Base-by-base conservation (phyloP, 2,888 invertebrate species). In the Dasysyrphus albostriatus region DNA sequence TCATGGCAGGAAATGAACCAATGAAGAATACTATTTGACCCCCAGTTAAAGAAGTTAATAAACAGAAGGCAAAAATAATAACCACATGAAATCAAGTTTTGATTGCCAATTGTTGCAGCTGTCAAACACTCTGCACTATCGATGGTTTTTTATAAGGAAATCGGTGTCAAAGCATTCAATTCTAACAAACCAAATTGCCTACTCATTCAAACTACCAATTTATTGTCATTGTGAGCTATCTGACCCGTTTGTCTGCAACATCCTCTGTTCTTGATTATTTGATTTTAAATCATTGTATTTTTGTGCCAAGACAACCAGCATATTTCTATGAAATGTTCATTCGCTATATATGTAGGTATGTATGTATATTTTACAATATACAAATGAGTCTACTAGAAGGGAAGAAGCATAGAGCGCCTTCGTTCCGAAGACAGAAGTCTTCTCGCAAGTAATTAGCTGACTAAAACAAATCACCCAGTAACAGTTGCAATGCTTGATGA, bases 381-480 rank as follows among this genome's bases (percentile, higher is more conserved):
- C 54, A 51, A 69, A 54, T 39, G n/a, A 42, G 54, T 54, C 39
- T 47, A 9, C n/a, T n/a, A 44, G 5, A 32, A 7, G 19, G 3
- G 19, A 39, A 37, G 9, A 39, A 14, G 14, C 14, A 8, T 2
- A 14, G 14, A n/a, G 61, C 47, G 47, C 16, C 24, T 24, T 61
- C 59, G 42, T 61, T 39, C 24, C 19, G 24, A 39, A 24, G 34
- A 58, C 34, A 67, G 32, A 75, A 49, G 14, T 32, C 72, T 56
- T 19, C 58, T 67, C 74, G 67, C 65, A 67, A 51, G 69, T 69
- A 81, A 75, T 75, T 76, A 75, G 75, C 76, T 69, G 69, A 81
- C 42, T 69, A 51, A 75, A 75, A 79, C 79, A 74, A 83, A 79
- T 74, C 72, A 73, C 65, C 65, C 72, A 51, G 63, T 34, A 67